A percentile compares a stretch with the other conserved stretches of the same genome.
These are phyloP conservation scores for Phymanthus crucifer DNA, from an alignment of 92 coral and sea anemone species.

Conservation along the genomic window DNA sequence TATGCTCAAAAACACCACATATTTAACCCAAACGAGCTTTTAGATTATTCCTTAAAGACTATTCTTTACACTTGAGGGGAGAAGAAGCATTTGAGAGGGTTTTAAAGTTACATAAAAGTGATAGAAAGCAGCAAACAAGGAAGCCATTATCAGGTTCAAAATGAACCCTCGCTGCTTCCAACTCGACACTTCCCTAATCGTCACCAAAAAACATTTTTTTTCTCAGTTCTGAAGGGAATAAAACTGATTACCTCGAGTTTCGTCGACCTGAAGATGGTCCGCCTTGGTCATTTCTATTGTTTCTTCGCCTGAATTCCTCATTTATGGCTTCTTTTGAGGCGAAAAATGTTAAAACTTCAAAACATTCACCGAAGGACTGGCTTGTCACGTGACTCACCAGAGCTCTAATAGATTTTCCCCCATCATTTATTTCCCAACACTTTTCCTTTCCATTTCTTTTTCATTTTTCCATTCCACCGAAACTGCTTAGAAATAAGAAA, in stretches of 20 bases:
- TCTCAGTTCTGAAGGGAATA: no score
- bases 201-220: neutral
- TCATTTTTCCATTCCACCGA: no score
- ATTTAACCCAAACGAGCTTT: no score
- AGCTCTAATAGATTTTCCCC: neutral
- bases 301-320: constrained; percentile 34
- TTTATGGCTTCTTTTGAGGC: neutral
- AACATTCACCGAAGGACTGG: constrained; percentile 3
- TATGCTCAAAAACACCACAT: no score
- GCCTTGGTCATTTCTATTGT: constrained; percentile 38
- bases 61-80: no score
- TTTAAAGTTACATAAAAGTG: neutral
- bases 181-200: neutral
- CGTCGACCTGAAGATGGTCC: constrained; percentile 36
- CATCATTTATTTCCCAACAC: no score
- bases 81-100: neutral
- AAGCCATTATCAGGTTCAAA: neutral
- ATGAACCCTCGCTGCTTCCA: neutral
- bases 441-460: no score
- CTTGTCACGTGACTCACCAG: neutral
- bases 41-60: no score
- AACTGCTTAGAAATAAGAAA: no score
- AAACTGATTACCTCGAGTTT: constrained; percentile 6
- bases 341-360: neutral
- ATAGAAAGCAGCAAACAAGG: neutral